Conservation (phyloP, 92 coral and sea anemone genomes). For the Parazoanthus atlanticus region DNA sequence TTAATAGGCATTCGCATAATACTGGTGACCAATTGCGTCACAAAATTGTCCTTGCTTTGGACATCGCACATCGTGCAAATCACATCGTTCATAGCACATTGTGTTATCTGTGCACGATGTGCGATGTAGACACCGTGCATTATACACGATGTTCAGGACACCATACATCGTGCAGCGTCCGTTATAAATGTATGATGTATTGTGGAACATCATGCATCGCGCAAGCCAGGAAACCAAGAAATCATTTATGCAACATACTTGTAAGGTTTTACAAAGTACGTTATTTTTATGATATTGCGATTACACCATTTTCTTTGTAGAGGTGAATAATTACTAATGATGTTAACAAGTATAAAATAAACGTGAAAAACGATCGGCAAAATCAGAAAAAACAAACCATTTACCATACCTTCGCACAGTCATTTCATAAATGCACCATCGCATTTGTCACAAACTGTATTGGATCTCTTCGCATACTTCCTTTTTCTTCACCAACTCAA, state of each 20-base stretch:
- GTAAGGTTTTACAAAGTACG: no score
- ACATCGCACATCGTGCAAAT: neutral
- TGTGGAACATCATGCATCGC: neutral
- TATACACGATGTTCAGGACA: neutral
- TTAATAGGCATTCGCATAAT: neutral
- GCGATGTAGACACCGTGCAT: neutral
- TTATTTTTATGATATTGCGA: no score
- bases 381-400: neutral
- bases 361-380: neutral
- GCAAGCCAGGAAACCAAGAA: no score
- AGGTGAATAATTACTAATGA: neutral
- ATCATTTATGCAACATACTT: no score
- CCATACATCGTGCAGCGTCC: neutral
- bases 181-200: neutral
- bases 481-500: neutral
- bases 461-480: neutral
- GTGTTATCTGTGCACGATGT: neutral
- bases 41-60: no score
- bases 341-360: conserved; percentile 3
- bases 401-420: neutral
- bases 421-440: no score
- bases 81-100: neutral
- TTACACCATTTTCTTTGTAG: no score
- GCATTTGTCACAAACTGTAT: neutral
- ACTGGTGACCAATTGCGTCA: no score